phyloP scores from a whole-genome alignment of 2,113 vertebrate genomes.

The Equus przewalskii region DNA sequence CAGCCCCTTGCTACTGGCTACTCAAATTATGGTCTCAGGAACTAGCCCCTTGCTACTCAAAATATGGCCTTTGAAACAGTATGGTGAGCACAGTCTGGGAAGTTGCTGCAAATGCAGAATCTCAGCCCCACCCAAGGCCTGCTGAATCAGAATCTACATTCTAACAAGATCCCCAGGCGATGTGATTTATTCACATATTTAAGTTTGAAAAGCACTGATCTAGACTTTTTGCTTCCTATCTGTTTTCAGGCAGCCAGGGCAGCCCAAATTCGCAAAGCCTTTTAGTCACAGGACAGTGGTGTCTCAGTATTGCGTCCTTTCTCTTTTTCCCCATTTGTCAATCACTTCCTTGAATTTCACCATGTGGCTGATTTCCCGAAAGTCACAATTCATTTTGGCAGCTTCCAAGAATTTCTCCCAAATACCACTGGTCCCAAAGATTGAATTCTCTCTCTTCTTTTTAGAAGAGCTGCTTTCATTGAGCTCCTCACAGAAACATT shows the following conservation, averaged over 20 bases:
- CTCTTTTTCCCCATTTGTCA: background rate
- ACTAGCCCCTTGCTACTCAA: background rate
- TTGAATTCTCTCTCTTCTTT: constrained; percentile 63
- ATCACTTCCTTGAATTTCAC: constrained; percentile 50
- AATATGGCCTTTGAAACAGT: background rate
- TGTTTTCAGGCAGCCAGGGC: background rate
- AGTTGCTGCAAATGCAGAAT: background rate
- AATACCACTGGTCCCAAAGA: background rate
- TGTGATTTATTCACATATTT: background rate
- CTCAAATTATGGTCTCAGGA: background rate
- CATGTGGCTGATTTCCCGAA: background rate
- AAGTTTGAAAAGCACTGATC: background rate
- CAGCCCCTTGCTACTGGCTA: background rate
- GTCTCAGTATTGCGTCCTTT: background rate
- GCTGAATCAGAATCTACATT: background rate
- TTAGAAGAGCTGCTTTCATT: constrained; percentile 52
- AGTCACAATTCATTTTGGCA: constrained; percentile 52
- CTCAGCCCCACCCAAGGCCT: background rate
- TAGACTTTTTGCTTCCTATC: background rate
- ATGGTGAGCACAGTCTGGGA: background rate
- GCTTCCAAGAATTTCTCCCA: constrained; percentile 65
- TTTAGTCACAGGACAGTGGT: background rate
- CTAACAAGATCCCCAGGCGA: background rate
- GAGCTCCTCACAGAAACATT: constrained; percentile 48
- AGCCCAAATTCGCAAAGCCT: background rate